Evolutionary conservation across 1,140 invertebrate species (phyloP).

Genomic region (Bombus waltoni): DNA sequence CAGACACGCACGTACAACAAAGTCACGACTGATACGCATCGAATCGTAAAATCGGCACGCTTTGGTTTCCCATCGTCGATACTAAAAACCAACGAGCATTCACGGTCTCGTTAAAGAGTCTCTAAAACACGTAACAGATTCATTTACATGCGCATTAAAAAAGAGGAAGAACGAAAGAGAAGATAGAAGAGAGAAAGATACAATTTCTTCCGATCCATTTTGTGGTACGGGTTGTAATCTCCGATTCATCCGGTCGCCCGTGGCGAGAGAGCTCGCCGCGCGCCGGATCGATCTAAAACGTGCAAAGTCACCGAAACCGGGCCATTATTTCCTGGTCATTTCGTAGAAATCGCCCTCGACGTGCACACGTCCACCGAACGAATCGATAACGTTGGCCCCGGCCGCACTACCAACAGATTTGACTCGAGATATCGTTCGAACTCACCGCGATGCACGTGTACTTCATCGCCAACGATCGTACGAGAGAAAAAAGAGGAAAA

Average conservation of each 20-base stretch:
- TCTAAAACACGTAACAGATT: background rate
- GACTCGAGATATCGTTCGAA: slow-evolving; percentile 51
- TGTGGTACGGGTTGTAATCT: slow-evolving; percentile 4
- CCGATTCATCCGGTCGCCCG: background rate
- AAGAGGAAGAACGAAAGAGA: too few species aligned
- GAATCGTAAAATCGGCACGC: background rate
- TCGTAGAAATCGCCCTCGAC: slow-evolving; percentile 32
- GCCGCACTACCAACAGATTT: slow-evolving; percentile 36
- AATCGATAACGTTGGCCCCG: slow-evolving; percentile 66
- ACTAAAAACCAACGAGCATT: background rate
- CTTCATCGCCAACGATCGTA: background rate
- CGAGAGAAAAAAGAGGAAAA: too few species aligned
- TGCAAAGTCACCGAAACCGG: slow-evolving; percentile 38
- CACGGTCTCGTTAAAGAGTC: background rate
- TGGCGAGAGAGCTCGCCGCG: background rate
- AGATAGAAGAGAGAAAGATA: background rate
- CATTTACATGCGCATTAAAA: background rate
- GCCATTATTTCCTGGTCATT: slow-evolving; percentile 64
- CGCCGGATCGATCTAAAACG: slow-evolving; percentile 14
- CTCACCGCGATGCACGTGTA: background rate
- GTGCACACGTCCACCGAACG: slow-evolving; percentile 31
- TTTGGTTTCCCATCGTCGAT: background rate
- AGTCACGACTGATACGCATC: background rate
- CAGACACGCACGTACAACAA: background rate
- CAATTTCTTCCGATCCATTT: slow-evolving; percentile 28